Conservation (phyloP, 2,797 vertebrate genomes). For the Pangasius mekongensis region DNA sequence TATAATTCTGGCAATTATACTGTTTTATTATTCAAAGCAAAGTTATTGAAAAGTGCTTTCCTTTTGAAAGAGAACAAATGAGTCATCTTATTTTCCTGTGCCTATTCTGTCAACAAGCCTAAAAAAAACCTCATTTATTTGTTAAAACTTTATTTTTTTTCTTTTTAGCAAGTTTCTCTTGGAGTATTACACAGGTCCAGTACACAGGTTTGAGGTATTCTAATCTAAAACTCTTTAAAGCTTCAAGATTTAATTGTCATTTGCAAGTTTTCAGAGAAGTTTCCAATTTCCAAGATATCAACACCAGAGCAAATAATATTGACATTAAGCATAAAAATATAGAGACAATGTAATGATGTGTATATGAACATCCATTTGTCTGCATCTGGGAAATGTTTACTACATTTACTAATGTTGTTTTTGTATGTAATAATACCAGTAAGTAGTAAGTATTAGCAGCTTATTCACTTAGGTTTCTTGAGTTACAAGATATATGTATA, state of each 20-base stretch:
- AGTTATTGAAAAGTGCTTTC: slow-evolving; percentile 30
- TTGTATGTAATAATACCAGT: not conserved
- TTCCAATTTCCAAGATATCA: too few species aligned
- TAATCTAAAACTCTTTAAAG: not conserved
- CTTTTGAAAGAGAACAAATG: slow-evolving; percentile 21
- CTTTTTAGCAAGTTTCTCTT: slow-evolving; percentile 63
- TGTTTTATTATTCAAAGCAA: slow-evolving; percentile 5
- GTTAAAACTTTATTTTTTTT: slow-evolving; percentile 41
- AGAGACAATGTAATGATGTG: not conserved
- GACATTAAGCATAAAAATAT: not conserved
- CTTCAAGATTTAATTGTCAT: not conserved
- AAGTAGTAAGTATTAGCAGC: not conserved
- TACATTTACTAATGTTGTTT: not conserved
- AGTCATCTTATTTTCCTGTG: slow-evolving; percentile 59
- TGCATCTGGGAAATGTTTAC: not conserved
- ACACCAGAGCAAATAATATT: not conserved
- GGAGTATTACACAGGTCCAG: slow-evolving; percentile 70
- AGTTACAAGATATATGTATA: not conserved
- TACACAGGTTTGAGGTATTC: not conserved
- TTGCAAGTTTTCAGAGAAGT: not conserved
- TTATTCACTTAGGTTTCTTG: not conserved
- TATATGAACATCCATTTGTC: not conserved
- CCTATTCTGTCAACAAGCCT: slow-evolving; percentile 65
- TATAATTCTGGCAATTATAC: slow-evolving; percentile 14
- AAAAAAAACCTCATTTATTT: slow-evolving; percentile 62